These are phyloP conservation scores for Leptinotarsa tumamoca DNA, from an alignment of 2,888 invertebrate genomes.

Conservation along the genomic window DNA sequence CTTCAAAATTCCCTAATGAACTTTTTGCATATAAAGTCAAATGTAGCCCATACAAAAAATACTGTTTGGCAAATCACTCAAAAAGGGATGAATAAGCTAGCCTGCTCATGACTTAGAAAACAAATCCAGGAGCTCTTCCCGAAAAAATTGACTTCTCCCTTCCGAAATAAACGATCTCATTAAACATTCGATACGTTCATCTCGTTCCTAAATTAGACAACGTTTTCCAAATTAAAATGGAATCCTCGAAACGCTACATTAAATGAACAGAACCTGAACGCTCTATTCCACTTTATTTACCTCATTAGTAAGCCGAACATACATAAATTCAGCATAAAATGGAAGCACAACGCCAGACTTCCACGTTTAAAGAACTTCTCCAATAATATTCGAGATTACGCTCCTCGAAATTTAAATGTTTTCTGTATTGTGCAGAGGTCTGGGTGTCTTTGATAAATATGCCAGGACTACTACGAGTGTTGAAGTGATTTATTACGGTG, in stretches of 20 bases:
- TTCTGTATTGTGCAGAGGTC: background rate
- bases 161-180: background rate
- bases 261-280: conserved; percentile 17
- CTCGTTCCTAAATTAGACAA: background rate
- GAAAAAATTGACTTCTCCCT: background rate
- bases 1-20: too few species aligned
- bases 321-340: conserved; percentile 38
- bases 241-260: background rate
- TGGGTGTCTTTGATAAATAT: background rate
- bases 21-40: too few species aligned
- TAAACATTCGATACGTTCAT: background rate
- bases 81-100: too few species aligned
- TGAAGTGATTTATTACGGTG: too few species aligned
- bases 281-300: conserved; percentile 37
- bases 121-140: too few species aligned
- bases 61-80: too few species aligned
- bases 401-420: conserved; percentile 6
- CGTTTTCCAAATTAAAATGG: conserved; percentile 15
- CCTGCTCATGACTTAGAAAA: too few species aligned
- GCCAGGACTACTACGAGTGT: background rate
- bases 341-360: conserved; percentile 20
- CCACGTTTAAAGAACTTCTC: conserved; percentile 14
- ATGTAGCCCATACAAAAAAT: too few species aligned
- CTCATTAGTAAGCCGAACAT: conserved; percentile 40
- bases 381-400: background rate